Percentiles rank a stretch among this genome's conserved stretches.
Conservation (phyloP, 2,113 vertebrate species). For the Abramis brama region DNA sequence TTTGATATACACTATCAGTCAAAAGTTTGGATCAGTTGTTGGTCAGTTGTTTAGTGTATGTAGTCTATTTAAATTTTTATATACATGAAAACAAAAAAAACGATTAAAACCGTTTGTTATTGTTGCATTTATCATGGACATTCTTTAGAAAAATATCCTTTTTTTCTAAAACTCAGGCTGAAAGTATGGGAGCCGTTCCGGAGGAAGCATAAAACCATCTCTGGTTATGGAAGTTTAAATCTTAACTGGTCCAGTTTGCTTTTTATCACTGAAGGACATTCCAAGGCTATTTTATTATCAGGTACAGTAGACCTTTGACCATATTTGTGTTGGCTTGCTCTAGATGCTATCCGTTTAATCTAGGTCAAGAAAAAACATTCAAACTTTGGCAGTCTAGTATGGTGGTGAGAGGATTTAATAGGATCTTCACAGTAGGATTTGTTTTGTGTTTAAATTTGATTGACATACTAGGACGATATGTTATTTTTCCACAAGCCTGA, state of each 20-base stretch:
- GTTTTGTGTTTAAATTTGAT: background rate
- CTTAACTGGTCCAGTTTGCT: conserved; percentile 62
- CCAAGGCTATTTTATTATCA: conserved; percentile 69
- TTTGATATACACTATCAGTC: background rate
- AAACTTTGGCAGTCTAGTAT: background rate
- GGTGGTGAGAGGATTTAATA: background rate
- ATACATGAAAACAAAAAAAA: background rate
- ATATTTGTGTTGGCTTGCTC: background rate
- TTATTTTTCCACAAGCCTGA: no score
- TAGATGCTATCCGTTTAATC: background rate
- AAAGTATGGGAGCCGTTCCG: conserved; percentile 72
- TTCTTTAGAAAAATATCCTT: background rate
- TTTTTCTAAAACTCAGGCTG: conserved; percentile 48
- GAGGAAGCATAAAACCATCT: conserved; percentile 62
- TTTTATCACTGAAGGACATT: conserved; percentile 64
- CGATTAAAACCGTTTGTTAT: background rate
- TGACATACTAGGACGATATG: background rate
- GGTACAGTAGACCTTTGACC: conserved; percentile 54
- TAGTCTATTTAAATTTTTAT: background rate
- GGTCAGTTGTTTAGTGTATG: background rate
- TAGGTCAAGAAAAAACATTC: background rate
- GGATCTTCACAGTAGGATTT: background rate
- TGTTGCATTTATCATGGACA: background rate
- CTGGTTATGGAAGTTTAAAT: conserved; percentile 63
- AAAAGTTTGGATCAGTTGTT: background rate